phyloP scores from a whole-genome alignment of 1,140 invertebrate genomes.

The Sinella curviseta region DNA sequence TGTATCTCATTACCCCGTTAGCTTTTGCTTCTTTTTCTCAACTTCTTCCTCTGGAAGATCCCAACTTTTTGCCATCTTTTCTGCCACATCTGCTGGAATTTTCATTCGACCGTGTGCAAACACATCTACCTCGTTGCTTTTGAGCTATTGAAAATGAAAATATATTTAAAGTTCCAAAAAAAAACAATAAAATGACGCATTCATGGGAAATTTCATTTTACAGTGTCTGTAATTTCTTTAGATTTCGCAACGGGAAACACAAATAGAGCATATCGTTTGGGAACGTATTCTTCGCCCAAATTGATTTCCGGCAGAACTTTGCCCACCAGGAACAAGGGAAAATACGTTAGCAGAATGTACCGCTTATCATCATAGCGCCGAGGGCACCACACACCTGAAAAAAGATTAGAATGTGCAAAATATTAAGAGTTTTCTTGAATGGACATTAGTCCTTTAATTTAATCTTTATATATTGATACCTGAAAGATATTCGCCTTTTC shows the following conservation, averaged over 20 bases:
- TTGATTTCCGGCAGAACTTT: slow-evolving; percentile 31
- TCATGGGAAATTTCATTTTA: background rate
- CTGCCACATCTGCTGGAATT: background rate
- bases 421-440: no score
- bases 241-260: background rate
- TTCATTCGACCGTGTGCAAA: background rate
- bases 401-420: no score
- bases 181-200: background rate
- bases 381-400: slow-evolving; percentile 47
- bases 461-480: no score
- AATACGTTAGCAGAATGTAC: slow-evolving; percentile 44
- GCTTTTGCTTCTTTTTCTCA: background rate
- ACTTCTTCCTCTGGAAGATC: background rate
- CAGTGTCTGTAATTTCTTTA: background rate
- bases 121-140: background rate
- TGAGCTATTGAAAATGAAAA: no score
- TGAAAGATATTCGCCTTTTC: slow-evolving; percentile 32
- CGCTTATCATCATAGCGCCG: slow-evolving; percentile 45
- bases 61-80: background rate
- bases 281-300: background rate
- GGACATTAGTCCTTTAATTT: no score
- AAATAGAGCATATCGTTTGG: background rate
- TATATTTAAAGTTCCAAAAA: no score
- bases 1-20: background rate
- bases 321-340: slow-evolving; percentile 44